These are phyloP conservation scores for Sesia apiformis DNA, from an alignment of 2,888 invertebrate genomes.

Conservation along the genomic window DNA sequence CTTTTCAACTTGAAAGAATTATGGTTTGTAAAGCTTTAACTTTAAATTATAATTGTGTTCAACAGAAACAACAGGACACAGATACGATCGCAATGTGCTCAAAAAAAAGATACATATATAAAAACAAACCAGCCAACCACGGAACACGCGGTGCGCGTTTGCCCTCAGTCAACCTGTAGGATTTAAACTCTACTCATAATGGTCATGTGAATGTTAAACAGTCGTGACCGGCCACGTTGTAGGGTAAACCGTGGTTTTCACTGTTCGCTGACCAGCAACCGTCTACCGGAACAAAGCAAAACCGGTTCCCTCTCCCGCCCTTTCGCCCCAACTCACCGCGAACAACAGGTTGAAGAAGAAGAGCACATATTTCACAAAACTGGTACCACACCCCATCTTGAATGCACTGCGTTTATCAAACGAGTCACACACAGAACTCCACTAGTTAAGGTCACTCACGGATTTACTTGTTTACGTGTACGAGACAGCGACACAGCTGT, in stretches of 20 bases:
- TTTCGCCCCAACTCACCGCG: conserved; percentile 79
- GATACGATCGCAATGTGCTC: no score
- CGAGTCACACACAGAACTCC: conserved; percentile 52
- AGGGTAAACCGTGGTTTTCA: conserved; percentile 13
- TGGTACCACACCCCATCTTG: conserved; percentile 82
- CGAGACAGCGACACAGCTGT: conserved; percentile 19
- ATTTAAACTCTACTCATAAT: not conserved
- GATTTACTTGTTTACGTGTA: conserved; percentile 29
- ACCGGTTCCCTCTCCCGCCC: conserved; percentile 50
- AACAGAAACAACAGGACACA: no score
- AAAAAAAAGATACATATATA: no score
- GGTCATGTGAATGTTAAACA: not conserved
- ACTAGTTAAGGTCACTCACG: conserved; percentile 52
- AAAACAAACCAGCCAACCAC: not conserved
- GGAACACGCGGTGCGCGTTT: not conserved
- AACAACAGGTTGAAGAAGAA: conserved; percentile 86
- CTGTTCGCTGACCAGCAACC: conserved; percentile 48
- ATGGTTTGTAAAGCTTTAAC: no score
- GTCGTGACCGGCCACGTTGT: not conserved
- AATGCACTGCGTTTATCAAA: conserved; percentile 30
- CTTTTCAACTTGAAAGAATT: no score
- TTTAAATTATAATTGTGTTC: no score
- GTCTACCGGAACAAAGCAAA: conserved; percentile 46
- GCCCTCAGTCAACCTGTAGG: not conserved
- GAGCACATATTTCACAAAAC: conserved; percentile 86